Evolutionary conservation across 2,888 invertebrate genomes (phyloP), one percentile per base, ranked within the genome.

Genomic region (Penaeus monodon): DNA sequence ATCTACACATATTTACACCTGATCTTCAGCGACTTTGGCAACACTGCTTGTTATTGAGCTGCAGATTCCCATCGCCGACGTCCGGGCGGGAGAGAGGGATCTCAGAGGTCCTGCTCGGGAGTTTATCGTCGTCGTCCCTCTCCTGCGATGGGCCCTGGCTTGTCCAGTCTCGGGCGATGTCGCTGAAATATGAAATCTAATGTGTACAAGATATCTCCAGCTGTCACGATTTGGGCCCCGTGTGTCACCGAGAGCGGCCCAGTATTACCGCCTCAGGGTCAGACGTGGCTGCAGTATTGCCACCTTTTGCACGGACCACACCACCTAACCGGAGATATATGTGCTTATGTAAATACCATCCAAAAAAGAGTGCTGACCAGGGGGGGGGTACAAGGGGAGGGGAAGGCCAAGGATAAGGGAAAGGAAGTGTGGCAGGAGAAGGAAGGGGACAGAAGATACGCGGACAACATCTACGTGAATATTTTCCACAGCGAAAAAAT

Each of bases 171-270:
- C 57, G 66, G 64, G 64, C 80, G 76, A 65, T 64, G 81, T 66
- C 80, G 57, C 57, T 85, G 85, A 85, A 85, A 76, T 85, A 85
- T 85, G 85, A 85, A 85, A 85, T 85, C 85, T 85, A 85, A 85
- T 81, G 85, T 76, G 76, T 63, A 73, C 85, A 80, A 85, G 81
- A 85, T 85, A 85, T 81, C 76, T 81, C 80, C 85, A 74, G 63
- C 81, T 85, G 85, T 85, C 85, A 85, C 85, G 85, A 85, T 85
- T 85, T 85, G 80, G n/a, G n/a, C n/a, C n/a, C 85, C 85, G 66
- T 85, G 80, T 81, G 85, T 85, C 85, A 85, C 73, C 49, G n/a
- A 29, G 81, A 65, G 81, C 33, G 38, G 74, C 44, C 57, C 82
- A 82, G 82, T 38, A 74, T 73, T 82, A 73, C 82, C 82, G 74